These are phyloP conservation scores for Drosophila kanekoi DNA, from an alignment of 2,888 invertebrate species.

Conservation along the genomic window DNA sequence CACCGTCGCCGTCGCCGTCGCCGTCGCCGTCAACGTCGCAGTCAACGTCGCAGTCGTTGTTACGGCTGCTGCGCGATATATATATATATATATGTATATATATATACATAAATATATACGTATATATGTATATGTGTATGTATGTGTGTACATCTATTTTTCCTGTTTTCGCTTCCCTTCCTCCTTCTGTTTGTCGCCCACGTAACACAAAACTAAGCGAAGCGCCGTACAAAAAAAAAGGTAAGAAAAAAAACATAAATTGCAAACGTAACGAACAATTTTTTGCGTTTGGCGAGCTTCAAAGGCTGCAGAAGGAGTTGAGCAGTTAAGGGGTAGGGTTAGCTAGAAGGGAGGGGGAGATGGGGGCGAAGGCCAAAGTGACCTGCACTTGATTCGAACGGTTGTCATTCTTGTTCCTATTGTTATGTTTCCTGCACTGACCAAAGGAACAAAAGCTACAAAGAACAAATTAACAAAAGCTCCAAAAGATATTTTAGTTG, in stretches of 20 bases:
- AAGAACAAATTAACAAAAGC: not conserved
- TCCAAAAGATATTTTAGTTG: not conserved
- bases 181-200: constrained; percentile 11
- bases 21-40: constrained; percentile 17
- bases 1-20: constrained; percentile 13
- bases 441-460: not conserved
- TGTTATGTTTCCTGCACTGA: not conserved
- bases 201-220: constrained; percentile 24
- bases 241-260: constrained; percentile 25
- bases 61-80: constrained; percentile 14
- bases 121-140: not conserved
- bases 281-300: constrained; percentile 29
- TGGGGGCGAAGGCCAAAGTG: not conserved
- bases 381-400: constrained; percentile 3
- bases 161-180: constrained; percentile 2
- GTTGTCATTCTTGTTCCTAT: constrained; percentile 16
- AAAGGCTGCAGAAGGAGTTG: not conserved
- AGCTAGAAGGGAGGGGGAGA: not conserved
- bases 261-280: constrained; percentile 32
- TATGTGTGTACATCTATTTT: constrained; percentile 1
- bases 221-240: constrained; percentile 2
- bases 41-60: constrained; percentile 13
- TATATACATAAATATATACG: not conserved
- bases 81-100: constrained; percentile 1
- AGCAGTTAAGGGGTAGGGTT: not conserved